Evolutionary conservation across 2,113 vertebrate genomes (phyloP).

Genomic region (Phrynocephalus versicolor): DNA sequence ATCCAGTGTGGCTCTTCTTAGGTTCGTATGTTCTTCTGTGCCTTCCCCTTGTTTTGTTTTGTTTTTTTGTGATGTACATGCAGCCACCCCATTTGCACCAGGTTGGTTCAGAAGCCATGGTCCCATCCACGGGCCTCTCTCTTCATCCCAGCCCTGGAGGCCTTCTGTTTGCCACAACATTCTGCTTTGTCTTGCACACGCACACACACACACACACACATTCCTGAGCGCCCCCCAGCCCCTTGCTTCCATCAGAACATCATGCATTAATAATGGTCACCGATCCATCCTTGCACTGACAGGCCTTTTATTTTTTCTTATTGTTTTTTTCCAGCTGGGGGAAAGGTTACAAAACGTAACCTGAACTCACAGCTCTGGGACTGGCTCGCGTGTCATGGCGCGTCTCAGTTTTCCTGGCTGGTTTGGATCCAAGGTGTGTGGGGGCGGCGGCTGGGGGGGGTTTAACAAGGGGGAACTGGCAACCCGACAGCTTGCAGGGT

Average conservation of each 20-base stretch:
- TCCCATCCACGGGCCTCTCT: no score
- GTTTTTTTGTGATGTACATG: no score
- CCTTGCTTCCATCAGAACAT: neutral
- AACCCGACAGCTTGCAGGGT: neutral
- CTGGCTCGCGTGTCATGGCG: slow-evolving; percentile 55
- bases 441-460: neutral
- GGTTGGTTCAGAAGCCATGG: no score
- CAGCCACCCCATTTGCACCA: no score
- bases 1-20: no score
- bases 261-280: slow-evolving; percentile 80
- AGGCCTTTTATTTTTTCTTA: slow-evolving; percentile 62
- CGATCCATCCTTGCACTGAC: slow-evolving; percentile 61
- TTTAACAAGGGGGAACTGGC: neutral
- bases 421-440: neutral
- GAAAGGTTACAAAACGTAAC: slow-evolving; percentile 50
- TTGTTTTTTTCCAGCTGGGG: slow-evolving; percentile 63
- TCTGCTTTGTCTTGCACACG: no score
- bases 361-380: fast-evolving
- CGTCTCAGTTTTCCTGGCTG: slow-evolving; percentile 6
- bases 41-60: no score
- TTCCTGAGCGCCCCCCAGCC: no score
- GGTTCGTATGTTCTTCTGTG: no score
- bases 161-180: no score
- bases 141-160: no score
- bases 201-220: no score